Base-by-base conservation (phyloP, 2,888 invertebrate species). In the Disparrhopalites patrizii region DNA sequence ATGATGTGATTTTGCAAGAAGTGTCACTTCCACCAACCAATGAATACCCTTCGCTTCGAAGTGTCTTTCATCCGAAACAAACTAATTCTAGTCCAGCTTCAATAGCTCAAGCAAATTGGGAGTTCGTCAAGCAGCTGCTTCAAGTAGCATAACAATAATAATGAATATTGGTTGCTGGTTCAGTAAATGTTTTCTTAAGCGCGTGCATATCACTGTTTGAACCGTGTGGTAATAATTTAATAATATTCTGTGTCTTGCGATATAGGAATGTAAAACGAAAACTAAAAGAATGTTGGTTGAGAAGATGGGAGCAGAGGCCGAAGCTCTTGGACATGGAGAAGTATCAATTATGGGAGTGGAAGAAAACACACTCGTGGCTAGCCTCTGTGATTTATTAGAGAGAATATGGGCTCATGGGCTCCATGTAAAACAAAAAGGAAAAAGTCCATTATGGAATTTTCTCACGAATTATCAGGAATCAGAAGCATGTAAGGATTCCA, bases 201-300 rank as follows among this genome's bases (percentile, higher is more conserved):
- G n/a, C n/a, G n/a, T n/a, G n/a, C n/a, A n/a, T n/a, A n/a, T n/a
- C n/a, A n/a, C n/a, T n/a, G n/a, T n/a, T n/a, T n/a, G n/a, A n/a
- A n/a, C n/a, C n/a, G n/a, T n/a, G n/a, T n/a, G n/a, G n/a, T n/a
- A n/a, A n/a, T n/a, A n/a, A n/a, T n/a, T n/a, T n/a, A n/a, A n/a
- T n/a, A n/a, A n/a, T n/a, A n/a, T n/a, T n/a, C n/a, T n/a, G n/a
- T n/a, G n/a, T 38, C 25, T 18, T 25, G 20, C 10, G 38, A 18
- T 69, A 1, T 75, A 92, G 91, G 93, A 93, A 79, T 91, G 91
- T 76, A 93, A 93, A 82, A 87, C 88, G 60, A 91, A 96, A 85
- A 99, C 98, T 1, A 99, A 99, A 81, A 84, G 97, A 73, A 97
- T 99, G 95, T 82, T 99, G 36, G 87, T 99, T n/a, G 96, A 97